A percentile compares a stretch with the other conserved stretches of the same genome.
Conservation (phyloP, 1,140 invertebrate species). For the Diachasma alloeum region DNA sequence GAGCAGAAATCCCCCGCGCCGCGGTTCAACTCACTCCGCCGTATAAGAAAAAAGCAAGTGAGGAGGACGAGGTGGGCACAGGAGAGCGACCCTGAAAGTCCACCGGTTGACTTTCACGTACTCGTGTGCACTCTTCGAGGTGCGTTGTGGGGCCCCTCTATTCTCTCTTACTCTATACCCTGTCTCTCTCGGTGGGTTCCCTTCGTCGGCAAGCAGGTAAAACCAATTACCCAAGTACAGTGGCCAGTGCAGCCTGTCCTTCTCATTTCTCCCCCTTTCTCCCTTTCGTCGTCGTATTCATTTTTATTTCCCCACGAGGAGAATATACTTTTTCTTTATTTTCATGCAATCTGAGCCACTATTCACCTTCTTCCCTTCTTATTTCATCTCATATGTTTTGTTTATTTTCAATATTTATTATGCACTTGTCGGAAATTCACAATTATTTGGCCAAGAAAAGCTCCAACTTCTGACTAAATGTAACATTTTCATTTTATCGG, state of each 20-base stretch:
- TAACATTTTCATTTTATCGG: conserved; percentile 11
- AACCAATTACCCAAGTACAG: conserved; percentile 7
- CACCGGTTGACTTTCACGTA: conserved; percentile 60
- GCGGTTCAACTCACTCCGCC: background rate
- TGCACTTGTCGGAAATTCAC: background rate
- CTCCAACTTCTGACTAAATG: background rate
- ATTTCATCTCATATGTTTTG: background rate
- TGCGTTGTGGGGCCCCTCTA: conserved; percentile 20
- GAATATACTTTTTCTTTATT: background rate
- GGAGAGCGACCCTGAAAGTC: conserved; percentile 60
- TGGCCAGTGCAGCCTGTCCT: conserved; percentile 1
- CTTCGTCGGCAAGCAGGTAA: background rate
- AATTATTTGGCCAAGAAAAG: background rate
- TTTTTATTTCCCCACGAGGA: background rate
- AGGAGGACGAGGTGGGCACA: conserved; percentile 43
- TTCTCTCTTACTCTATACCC: background rate
- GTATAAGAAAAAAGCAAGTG: conserved; percentile 1
- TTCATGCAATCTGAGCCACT: background rate
- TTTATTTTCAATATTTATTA: background rate
- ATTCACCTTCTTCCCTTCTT: background rate
- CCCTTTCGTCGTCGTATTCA: background rate
- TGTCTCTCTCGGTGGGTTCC: conserved; percentile 3
- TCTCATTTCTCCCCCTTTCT: background rate
- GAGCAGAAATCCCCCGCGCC: conserved; percentile 17
- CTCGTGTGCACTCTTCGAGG: conserved; percentile 53